Evolutionary conservation across 2,113 vertebrate genomes (phyloP).

Genomic region (Serilophus lunatus): DNA sequence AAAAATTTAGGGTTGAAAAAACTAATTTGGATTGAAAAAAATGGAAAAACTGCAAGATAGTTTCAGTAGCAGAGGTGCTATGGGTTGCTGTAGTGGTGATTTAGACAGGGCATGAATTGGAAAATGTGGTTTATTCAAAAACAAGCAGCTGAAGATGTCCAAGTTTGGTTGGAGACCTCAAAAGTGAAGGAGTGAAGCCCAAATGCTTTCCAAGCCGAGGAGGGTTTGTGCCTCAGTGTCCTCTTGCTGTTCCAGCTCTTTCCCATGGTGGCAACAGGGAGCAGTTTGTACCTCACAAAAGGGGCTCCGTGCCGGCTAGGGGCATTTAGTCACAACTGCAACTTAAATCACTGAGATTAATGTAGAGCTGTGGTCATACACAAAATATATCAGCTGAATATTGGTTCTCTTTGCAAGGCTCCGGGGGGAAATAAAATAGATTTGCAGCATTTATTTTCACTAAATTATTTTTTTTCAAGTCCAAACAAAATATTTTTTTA

Average conservation of each 20-base stretch:
- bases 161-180: rapidly evolving
- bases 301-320: not conserved
- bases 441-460: not conserved
- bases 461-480: not conserved
- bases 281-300: rapidly evolving
- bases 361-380: not conserved
- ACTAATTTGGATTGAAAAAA: not conserved
- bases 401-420: slow-evolving; percentile 28
- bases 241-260: not conserved
- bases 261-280: rapidly evolving
- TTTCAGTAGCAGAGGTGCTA: not conserved
- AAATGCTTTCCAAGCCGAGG: rapidly evolving
- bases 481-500: slow-evolving; percentile 27
- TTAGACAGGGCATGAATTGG: not conserved
- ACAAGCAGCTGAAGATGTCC: not conserved
- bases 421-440: not conserved
- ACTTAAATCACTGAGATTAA: not conserved
- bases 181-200: not conserved
- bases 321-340: not conserved
- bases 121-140: not conserved
- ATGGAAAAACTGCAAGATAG: not conserved
- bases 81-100: not conserved
- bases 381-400: not conserved
- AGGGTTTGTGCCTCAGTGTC: rapidly evolving
- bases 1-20: not conserved